Evolutionary conservation across 2,113 vertebrate species (phyloP).

Genomic region (Callorhinus ursinus): DNA sequence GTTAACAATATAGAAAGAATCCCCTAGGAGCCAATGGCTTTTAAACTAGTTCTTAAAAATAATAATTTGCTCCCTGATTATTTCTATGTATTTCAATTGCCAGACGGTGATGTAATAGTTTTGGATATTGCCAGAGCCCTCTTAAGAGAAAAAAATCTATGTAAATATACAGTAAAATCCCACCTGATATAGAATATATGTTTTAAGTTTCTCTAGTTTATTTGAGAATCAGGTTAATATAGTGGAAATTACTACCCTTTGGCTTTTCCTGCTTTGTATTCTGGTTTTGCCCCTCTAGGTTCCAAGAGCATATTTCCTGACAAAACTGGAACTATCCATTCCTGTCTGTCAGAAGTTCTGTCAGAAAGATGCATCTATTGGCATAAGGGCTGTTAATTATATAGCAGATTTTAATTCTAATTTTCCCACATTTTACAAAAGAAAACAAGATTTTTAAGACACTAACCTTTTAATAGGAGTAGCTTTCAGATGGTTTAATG

Average conservation of each 20-base stretch:
- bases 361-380: slow-evolving; percentile 77
- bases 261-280: slow-evolving; percentile 75
- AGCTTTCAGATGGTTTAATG: slow-evolving; percentile 86
- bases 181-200: slow-evolving; percentile 9
- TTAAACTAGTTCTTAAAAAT: not conserved
- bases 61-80: not conserved
- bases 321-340: slow-evolving; percentile 83
- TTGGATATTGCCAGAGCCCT: not conserved
- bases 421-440: not conserved
- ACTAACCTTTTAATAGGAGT: slow-evolving; percentile 90
- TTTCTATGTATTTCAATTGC: not conserved
- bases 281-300: slow-evolving; percentile 78
- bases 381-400: not conserved
- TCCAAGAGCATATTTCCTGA: slow-evolving; percentile 82
- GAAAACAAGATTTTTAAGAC: slow-evolving; percentile 18
- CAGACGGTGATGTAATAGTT: not conserved
- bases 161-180: not conserved
- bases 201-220: not conserved
- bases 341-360: slow-evolving; percentile 79
- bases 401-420: not conserved
- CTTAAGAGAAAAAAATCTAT: not conserved
- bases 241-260: slow-evolving; percentile 85
- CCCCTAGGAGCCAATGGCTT: not conserved
- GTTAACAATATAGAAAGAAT: not conserved
- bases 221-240: slow-evolving; percentile 20